These are phyloP conservation scores for Melanotaenia pygmaea DNA, from an alignment of 2,797 vertebrate genomes.

Conservation along the genomic window DNA sequence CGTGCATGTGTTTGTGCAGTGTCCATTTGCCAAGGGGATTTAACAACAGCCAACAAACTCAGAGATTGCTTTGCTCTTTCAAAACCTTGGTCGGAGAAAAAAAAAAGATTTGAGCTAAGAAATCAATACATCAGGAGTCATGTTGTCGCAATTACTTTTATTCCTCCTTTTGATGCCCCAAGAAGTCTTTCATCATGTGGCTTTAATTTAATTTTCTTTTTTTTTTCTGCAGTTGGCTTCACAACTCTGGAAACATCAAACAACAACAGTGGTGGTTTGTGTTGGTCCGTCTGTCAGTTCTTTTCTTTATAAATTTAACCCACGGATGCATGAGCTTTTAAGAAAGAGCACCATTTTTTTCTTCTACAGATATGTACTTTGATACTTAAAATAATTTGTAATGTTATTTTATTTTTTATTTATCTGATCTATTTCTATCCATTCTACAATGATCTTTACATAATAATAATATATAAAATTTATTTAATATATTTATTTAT, in stretches of 20 bases:
- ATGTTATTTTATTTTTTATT: neutral
- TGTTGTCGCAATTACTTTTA: conserved; percentile 68
- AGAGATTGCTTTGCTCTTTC: conserved; percentile 79
- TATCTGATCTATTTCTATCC: too few relatives aligned
- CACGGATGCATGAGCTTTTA: neutral
- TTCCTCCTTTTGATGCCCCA: conserved; percentile 65
- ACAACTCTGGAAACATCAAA: conserved; percentile 36
- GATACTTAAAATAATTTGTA: too few relatives aligned
- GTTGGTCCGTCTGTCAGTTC: conserved; percentile 25
- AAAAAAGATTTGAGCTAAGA: conserved; percentile 32
- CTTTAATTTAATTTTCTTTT: conserved; percentile 72
- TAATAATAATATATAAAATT: too few relatives aligned
- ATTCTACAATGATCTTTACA: too few relatives aligned
- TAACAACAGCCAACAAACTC: conserved; percentile 69
- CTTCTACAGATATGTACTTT: neutral
- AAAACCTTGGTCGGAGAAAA: conserved; percentile 65
- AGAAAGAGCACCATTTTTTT: neutral
- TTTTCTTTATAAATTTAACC: conserved; percentile 36
- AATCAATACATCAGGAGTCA: conserved; percentile 84
- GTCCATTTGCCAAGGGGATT: conserved; percentile 70
- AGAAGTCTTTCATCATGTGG: conserved; percentile 81
- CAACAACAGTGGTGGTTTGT: conserved; percentile 16
- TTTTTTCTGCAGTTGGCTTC: conserved; percentile 58
- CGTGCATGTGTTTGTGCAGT: conserved; percentile 29
- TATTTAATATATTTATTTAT: too few relatives aligned